Base-by-base conservation (phyloP, 2,888 invertebrate genomes). In the Rhagium mordax region DNA sequence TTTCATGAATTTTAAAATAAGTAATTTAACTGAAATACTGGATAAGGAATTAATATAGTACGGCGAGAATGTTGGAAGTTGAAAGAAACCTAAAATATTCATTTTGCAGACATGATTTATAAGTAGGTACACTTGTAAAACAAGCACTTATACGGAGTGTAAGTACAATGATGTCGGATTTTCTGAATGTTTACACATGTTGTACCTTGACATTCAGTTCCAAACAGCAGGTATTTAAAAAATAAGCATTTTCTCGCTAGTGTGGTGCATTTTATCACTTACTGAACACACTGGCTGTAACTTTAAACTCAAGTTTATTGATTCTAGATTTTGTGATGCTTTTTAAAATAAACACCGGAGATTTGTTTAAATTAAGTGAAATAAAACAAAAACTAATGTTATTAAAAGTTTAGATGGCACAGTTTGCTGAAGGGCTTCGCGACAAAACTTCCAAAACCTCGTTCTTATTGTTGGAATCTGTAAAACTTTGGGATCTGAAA, bases 341-440 rank as follows among this genome's bases (percentile, higher is more conserved):
- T 15, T 16, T 15, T 10, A 24, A 68, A 66, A 68, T 72, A 70
- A 51, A 71, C 59, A 72, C 51, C 29, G 24, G 29, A 59, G 41
- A 48, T 69, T 68, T 62, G 64, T 59, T 49, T 41, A 41, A 71
- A 75, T 72, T 72, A 67, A 66, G 66, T 24, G 15, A 67, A 61
- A 64, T 62, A 62, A 70, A 75, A 68, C 62, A 69, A 59, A 70
- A 73, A 74, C 59, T 51, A 59, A 61, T 67, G 75, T 67, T 74
- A 70, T 75, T 64, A 75, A 72, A 75, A 72, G 72, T 74, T 75
- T 65, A 33, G 64, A 64, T 68, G 62, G 57, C 70, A 64, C 70
- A 68, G 47, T 71, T 68, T 69, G 67, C 74, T 57, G 69, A 67
- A 70, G 66, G 71, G 70, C 68, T 72, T 55, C 64, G 10, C 51